These are phyloP conservation scores for Menidia beryllina DNA, from an alignment of 2,113 vertebrate genomes.

Conservation along the genomic window DNA sequence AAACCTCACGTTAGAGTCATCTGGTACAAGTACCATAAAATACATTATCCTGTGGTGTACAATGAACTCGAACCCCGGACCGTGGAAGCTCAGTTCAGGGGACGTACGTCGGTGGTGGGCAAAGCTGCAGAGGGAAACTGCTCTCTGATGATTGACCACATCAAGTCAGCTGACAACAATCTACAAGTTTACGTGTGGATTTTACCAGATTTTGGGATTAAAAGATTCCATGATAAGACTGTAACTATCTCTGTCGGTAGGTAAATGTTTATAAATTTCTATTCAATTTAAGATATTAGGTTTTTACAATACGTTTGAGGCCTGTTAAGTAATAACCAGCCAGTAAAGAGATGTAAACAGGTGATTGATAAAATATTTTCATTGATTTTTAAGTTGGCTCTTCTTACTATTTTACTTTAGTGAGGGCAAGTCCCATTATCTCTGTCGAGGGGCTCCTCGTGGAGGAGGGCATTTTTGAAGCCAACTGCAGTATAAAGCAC, in stretches of 20 bases:
- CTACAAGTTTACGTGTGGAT: slow-evolving; percentile 57
- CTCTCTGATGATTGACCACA: slow-evolving; percentile 38
- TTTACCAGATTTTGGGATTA: slow-evolving; percentile 16
- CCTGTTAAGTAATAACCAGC: background rate
- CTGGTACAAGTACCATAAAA: slow-evolving; percentile 54
- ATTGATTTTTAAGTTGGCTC: background rate
- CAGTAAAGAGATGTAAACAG: too few species aligned
- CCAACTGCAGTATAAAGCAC: slow-evolving; percentile 35
- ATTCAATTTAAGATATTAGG: rapidly evolving
- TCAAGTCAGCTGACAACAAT: slow-evolving; percentile 24
- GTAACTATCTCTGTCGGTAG: slow-evolving; percentile 52
- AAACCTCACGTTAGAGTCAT: background rate
- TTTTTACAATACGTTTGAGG: background rate
- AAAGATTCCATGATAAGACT: slow-evolving; percentile 21
- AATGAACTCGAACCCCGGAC: background rate
- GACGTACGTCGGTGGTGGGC: slow-evolving; percentile 53
- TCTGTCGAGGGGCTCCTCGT: background rate
- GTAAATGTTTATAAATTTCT: slow-evolving; percentile 5
- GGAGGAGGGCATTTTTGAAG: slow-evolving; percentile 34
- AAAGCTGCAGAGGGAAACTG: slow-evolving; percentile 47
- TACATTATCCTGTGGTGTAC: slow-evolving; percentile 45
- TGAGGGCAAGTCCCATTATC: slow-evolving; percentile 8
- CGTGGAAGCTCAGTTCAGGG: slow-evolving; percentile 30
- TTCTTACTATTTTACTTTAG: slow-evolving; percentile 26
- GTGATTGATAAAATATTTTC: background rate